These are phyloP conservation scores for Oreochromis mossambicus DNA, from an alignment of 2,797 vertebrate genomes.

Conservation along the genomic window DNA sequence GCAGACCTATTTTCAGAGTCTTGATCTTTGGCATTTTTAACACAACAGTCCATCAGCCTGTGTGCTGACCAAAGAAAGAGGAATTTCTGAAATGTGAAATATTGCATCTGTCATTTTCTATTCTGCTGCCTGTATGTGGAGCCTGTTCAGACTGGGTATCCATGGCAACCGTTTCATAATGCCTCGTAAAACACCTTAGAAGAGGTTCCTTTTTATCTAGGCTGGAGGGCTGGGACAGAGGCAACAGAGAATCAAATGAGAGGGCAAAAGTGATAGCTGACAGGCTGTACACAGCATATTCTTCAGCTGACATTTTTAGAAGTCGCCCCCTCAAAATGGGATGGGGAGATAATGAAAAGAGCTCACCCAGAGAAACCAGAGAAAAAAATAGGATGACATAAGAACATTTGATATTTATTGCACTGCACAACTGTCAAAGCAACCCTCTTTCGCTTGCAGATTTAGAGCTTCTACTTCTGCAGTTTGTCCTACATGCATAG, in stretches of 20 bases:
- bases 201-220: conserved; percentile 69
- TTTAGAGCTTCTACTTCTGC: not conserved
- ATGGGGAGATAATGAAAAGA: conserved; percentile 1
- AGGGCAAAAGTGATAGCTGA: conserved; percentile 48
- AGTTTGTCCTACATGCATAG: not conserved
- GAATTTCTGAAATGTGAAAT: conserved; percentile 51
- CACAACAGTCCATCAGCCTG: not conserved
- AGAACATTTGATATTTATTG: not conserved
- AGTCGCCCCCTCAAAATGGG: not conserved
- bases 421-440: not conserved
- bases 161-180: conserved; percentile 81
- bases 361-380: not conserved
- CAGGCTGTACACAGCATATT: not conserved
- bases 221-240: conserved; percentile 51
- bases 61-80: conserved; percentile 1
- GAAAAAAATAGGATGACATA: conserved; percentile 24
- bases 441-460: not conserved
- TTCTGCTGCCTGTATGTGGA: conserved; percentile 65
- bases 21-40: conserved; percentile 48
- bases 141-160: conserved; percentile 70
- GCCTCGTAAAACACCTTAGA: conserved; percentile 73
- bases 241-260: conserved; percentile 36
- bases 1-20: conserved; percentile 14
- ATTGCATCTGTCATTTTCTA: conserved; percentile 72
- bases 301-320: conserved; percentile 1